phyloP scores from a whole-genome alignment of 2,797 vertebrate genomes.

The Cyprinella venusta region DNA sequence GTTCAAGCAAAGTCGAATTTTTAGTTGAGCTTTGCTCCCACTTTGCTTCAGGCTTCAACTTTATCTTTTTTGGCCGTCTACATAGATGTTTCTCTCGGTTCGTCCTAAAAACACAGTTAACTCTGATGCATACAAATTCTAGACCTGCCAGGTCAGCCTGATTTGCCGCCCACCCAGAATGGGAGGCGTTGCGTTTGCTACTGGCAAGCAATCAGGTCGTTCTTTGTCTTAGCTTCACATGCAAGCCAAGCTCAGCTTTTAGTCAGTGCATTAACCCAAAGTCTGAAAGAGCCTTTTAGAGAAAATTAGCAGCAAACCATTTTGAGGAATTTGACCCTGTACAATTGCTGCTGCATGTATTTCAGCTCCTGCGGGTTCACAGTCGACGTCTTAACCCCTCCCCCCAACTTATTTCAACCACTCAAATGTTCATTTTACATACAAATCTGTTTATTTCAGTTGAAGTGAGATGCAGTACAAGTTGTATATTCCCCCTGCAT shows the following conservation, averaged over 20 bases:
- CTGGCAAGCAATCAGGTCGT: constrained; percentile 45
- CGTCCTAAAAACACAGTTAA: not conserved
- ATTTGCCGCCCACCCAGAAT: not conserved
- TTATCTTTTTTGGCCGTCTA: not conserved
- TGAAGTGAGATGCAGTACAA: constrained; percentile 68
- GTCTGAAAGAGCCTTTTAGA: constrained; percentile 49
- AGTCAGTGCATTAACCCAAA: constrained; percentile 55
- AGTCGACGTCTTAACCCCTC: not conserved
- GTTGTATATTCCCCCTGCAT: constrained; percentile 55
- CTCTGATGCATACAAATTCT: not conserved
- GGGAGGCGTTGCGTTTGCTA: not conserved
- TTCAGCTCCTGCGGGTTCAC: not conserved
- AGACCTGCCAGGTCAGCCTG: not conserved
- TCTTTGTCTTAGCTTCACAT: constrained; percentile 51
- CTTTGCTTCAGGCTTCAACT: not conserved
- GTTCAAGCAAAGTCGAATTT: constrained; percentile 58
- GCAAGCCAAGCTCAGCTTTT: constrained; percentile 54
- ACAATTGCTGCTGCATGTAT: constrained; percentile 42
- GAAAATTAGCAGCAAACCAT: constrained; percentile 61
- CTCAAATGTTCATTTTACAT: constrained; percentile 29
- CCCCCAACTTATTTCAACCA: not conserved
- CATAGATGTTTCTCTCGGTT: too few species aligned
- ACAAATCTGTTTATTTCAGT: constrained; percentile 68
- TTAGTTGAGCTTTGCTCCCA: constrained; percentile 44
- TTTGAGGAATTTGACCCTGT: constrained; percentile 70